A percentile compares a stretch with the other conserved stretches of the same genome.
Conservation (phyloP, 2,113 vertebrate species). For the Turnix velox region DNA sequence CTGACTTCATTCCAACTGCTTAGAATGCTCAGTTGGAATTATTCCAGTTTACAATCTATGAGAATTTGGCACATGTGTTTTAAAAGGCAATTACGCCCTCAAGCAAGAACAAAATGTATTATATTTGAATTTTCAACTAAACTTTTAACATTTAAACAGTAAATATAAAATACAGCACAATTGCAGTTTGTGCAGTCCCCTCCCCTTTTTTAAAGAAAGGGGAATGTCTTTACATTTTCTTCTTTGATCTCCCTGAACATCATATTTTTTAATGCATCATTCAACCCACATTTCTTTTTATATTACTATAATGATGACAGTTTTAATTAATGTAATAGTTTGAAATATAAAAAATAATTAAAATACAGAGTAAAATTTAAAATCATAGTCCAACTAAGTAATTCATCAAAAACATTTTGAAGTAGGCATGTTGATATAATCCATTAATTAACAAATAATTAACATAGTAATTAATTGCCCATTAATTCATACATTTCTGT, state of each 20-base stretch:
- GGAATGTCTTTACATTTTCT: not conserved
- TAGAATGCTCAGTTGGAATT: slow-evolving; percentile 41
- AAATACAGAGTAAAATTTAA: not conserved
- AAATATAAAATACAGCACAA: not conserved
- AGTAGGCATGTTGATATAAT: not conserved
- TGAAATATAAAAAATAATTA: slow-evolving; percentile 41
- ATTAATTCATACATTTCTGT: not conserved
- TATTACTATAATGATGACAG: not conserved
- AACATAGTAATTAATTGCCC: not conserved
- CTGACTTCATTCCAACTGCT: slow-evolving; percentile 38
- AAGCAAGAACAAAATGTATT: slow-evolving; percentile 12
- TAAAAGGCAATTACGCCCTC: slow-evolving; percentile 41
- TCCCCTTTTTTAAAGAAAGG: not conserved
- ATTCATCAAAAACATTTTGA: not conserved
- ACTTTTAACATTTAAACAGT: slow-evolving; percentile 13
- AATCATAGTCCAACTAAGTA: not conserved
- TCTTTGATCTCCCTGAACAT: slow-evolving; percentile 13
- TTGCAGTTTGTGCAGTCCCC: not conserved
- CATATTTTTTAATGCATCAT: not conserved
- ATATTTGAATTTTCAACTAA: slow-evolving; percentile 31
- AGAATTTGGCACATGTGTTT: slow-evolving; percentile 39
- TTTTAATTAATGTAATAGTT: slow-evolving; percentile 19
- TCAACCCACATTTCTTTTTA: not conserved
- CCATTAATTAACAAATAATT: not conserved
- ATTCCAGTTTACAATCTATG: slow-evolving; percentile 30